Evolutionary conservation across 2,888 invertebrate genomes (phyloP), one percentile per base, ranked within the genome.

Genomic region (Cataglyphis rosenhaueri): DNA sequence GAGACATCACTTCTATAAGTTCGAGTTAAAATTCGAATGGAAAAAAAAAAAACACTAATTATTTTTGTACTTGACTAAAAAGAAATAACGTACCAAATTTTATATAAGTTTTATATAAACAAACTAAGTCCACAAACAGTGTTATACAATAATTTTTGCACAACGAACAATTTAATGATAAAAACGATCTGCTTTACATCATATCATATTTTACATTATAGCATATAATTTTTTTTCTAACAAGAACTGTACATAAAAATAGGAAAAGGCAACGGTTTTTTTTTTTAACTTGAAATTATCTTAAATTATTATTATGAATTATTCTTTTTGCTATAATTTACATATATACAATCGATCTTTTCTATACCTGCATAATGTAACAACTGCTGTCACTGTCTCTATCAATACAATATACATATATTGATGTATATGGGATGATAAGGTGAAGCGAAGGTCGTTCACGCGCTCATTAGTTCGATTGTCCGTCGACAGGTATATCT

Each of bases 391-490:
- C 21, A 21, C 21, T 21, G 15, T n/a, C n/a, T n/a, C 29, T 41
- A 25, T 55, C 35, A 29, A 55, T 38, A 38, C 66, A 55, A 66
- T 9, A 0, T 15, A 66, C 12, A 0, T 10, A 6, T 62, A 32
- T 66, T 41, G 38, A 75, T n/a, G 38, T 38, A n/a, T 41, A 55
- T 32, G 10, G n/a, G n/a, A 55, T 55, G 65, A 76, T 38, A 52
- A 35, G 15, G 32, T 21, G 35, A 21, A 61, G 35, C 35, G 41
- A 70, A 70, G 44, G 41, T 32, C 70, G 32, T 57, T 70, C 35
- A 64, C 29, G 29, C 21, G 41, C 59, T 79, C 70, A 79, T 79
- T 79, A 79, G 70, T 59, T 18, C 21, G 70, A 79, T 79, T 70
- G 70, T 78, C 44, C 44, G 61, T 79, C 59, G 59, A 25, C 70